These are phyloP conservation scores for Dromococcyx pavoninus DNA, from an alignment of 2,797 vertebrate species.

Conservation along the genomic window DNA sequence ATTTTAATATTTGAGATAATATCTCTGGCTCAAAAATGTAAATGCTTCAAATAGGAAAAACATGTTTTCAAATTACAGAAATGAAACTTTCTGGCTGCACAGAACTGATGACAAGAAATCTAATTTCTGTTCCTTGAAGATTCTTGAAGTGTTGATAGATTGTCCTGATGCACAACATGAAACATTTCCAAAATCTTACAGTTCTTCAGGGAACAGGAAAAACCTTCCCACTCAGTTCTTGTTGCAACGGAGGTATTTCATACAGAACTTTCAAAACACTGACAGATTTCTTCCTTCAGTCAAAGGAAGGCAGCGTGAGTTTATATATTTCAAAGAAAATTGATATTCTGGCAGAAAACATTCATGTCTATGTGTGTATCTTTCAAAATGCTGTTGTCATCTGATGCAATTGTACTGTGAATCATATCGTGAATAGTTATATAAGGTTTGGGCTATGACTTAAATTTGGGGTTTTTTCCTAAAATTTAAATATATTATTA, in stretches of 20 bases:
- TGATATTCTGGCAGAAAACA: slow-evolving; percentile 46
- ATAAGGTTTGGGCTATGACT: neutral
- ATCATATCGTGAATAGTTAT: slow-evolving; percentile 10
- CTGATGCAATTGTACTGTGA: neutral
- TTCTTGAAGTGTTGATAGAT: neutral
- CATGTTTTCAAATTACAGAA: neutral
- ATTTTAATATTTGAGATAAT: neutral
- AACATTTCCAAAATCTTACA: slow-evolving; percentile 29
- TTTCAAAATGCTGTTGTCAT: slow-evolving; percentile 30
- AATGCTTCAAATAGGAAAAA: neutral
- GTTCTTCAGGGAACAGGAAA: slow-evolving; percentile 40
- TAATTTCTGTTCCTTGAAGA: neutral
- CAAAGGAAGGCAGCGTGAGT: neutral
- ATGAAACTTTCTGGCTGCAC: accelerated
- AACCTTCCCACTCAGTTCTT: slow-evolving; percentile 47
- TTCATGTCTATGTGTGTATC: slow-evolving; percentile 6
- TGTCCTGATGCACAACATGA: neutral
- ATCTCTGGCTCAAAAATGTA: neutral
- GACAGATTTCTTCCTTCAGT: slow-evolving; percentile 51
- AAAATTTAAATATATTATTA: neutral
- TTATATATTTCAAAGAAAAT: slow-evolving; percentile 12
- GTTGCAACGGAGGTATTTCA: neutral
- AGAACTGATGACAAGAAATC: neutral
- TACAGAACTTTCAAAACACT: slow-evolving; percentile 5
- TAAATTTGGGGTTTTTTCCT: neutral